Evolutionary conservation across 1,140 invertebrate genomes (phyloP).

Genomic region (Hermatobates lingyangjiaoensis): DNA sequence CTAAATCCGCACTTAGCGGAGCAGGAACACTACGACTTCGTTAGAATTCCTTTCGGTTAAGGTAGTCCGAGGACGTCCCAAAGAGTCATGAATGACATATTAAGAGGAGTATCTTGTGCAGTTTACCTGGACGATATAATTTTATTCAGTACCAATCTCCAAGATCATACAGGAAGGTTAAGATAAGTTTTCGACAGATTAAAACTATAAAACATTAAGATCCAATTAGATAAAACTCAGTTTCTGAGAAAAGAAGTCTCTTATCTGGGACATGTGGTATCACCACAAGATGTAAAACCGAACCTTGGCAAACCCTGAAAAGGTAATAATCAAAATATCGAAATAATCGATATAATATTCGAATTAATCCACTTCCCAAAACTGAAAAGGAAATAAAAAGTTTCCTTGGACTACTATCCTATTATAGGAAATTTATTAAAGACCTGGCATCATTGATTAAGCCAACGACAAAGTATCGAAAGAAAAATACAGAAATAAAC

Average conservation of each 20-base stretch:
- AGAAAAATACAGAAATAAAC: not conserved
- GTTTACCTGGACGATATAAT: constrained; percentile 27
- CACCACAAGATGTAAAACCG: too few relatives aligned
- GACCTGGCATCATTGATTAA: not conserved
- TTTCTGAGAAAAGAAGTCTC: constrained; percentile 25
- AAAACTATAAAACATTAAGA: constrained; percentile 23
- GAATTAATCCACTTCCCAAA: constrained; percentile 23
- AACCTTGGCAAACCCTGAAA: too few relatives aligned
- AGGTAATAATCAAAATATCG: too few relatives aligned
- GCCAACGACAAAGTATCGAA: not conserved
- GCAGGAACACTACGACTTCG: constrained; percentile 10
- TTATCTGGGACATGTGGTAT: constrained; percentile 27
- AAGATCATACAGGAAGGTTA: constrained; percentile 19
- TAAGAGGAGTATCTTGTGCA: constrained; percentile 20
- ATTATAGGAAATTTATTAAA: constrained; percentile 23
- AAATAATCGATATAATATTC: too few relatives aligned
- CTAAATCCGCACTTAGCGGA: constrained; percentile 16
- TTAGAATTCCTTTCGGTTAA: constrained; percentile 14
- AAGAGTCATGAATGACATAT: constrained; percentile 21
- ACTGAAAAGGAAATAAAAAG: constrained; percentile 22
- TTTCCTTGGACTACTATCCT: constrained; percentile 26
- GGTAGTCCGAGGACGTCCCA: constrained; percentile 10
- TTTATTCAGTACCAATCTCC: constrained; percentile 20
- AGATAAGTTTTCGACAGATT: constrained; percentile 23
- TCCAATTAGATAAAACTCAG: constrained; percentile 27